Evolutionary conservation across 2,888 invertebrate species (phyloP).

Genomic region (Andrena fulva): DNA sequence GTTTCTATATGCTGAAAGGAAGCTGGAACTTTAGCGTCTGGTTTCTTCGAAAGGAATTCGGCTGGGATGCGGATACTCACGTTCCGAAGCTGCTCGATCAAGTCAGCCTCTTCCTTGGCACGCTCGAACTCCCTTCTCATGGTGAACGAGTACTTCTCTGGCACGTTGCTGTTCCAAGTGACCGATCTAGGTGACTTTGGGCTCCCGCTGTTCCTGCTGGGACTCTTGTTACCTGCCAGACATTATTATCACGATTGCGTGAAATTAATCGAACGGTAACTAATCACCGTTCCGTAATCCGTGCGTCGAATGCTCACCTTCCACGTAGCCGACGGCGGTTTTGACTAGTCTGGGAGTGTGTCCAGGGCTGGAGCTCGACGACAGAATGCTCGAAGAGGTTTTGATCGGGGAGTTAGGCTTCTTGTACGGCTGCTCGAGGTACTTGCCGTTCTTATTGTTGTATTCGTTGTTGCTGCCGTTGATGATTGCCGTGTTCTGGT

Average conservation of each 20-base stretch:
- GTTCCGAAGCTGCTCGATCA: slow-evolving; percentile 93
- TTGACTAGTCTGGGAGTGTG: slow-evolving; percentile 86
- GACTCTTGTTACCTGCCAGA: slow-evolving; percentile 76
- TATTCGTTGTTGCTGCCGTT: slow-evolving; percentile 82
- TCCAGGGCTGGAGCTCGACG: slow-evolving; percentile 85
- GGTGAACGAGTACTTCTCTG: slow-evolving; percentile 94
- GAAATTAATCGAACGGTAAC: neutral
- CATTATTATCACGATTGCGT: neutral
- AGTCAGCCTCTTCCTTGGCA: slow-evolving; percentile 94
- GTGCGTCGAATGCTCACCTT: slow-evolving; percentile 82
- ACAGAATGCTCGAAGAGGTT: slow-evolving; percentile 87
- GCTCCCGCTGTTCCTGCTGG: slow-evolving; percentile 78
- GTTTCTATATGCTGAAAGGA: slow-evolving; percentile 93
- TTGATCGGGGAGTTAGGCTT: slow-evolving; percentile 90
- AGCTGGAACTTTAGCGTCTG: neutral
- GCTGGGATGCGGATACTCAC: slow-evolving; percentile 86
- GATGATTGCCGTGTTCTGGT: slow-evolving; percentile 79
- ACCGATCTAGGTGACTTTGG: slow-evolving; percentile 85
- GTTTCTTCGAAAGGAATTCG: neutral
- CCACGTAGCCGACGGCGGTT: slow-evolving; percentile 87
- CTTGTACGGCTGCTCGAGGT: slow-evolving; percentile 86
- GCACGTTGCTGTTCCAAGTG: slow-evolving; percentile 91
- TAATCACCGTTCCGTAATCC: neutral
- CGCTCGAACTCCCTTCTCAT: slow-evolving; percentile 97
- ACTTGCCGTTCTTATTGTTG: slow-evolving; percentile 79